Base-by-base conservation (phyloP, 1,140 invertebrate species). In the Metopolophium dirhodum region DNA sequence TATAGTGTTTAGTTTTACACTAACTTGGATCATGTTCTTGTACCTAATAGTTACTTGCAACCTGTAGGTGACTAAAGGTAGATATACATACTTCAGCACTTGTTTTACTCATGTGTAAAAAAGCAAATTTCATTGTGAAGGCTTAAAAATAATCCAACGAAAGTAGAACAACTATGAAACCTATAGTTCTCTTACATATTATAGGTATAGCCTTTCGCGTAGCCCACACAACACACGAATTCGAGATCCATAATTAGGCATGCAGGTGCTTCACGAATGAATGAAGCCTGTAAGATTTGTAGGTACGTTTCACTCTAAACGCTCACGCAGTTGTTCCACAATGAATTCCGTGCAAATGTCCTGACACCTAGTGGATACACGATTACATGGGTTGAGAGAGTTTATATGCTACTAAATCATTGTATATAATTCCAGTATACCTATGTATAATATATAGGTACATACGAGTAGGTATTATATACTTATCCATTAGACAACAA, bases 231-330 rank as follows among this genome's bases (percentile, higher is more conserved):
- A 47, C 61, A 45, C 90, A 91, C 90, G 90, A 77, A 77, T 77
- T 45, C 41, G 37, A 37, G 41, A 91, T 91, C 90, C 61, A 77
- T 91, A 91, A 91, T 91, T 91, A 91, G 90, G 30, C 90, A n/a
- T 91, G 57, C 77, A 91, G 90, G 68, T 82, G 90, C 61, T 68
- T 91, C 90, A 54, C 45, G 57, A 88, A n/a, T 35, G 86, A 51
- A 88, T 35, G 85, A 51, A 51, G 86, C 2, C 30, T 7, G 87
- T 37, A 89, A 23, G n/a, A 89, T 54, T 54, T 89, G 47, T 89
- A 41, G 26, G 22, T 88, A 54, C 49, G 47, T 54, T 91, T 83
- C 90, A 45, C 90, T 91, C 90, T 45, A 68, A 49, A 77, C 90
- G 61, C 45, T 91, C 57, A 82, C 61, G 61, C 90, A 82, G 30